A percentile compares a stretch with the other conserved stretches of the same genome.
Evolutionary conservation across 2,797 vertebrate genomes (phyloP).

Genomic region (Geotrypetes seraphini): DNA sequence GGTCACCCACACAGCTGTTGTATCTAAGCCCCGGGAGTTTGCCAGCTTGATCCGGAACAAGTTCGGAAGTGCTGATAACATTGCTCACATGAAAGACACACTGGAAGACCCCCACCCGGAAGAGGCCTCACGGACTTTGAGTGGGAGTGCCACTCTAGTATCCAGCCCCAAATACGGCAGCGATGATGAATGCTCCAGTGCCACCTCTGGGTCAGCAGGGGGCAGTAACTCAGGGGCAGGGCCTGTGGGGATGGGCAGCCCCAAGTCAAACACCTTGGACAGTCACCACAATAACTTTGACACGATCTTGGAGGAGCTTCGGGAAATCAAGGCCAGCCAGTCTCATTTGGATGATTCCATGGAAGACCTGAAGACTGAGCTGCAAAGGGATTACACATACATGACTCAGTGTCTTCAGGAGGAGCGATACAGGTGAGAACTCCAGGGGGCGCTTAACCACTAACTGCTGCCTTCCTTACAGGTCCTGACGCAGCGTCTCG

Average conservation of each 20-base stretch:
- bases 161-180: conserved; percentile 94
- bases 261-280: conserved; percentile 68
- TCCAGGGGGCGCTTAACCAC: no score
- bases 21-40: conserved; percentile 90
- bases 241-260: conserved; percentile 70
- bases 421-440: conserved; percentile 86
- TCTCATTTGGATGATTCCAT: conserved; percentile 89
- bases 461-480: no score
- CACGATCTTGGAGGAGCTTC: conserved; percentile 80
- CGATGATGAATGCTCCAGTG: conserved; percentile 90
- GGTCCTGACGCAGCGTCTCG: no score
- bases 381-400: conserved; percentile 90
- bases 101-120: conserved; percentile 75
- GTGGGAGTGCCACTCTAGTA: conserved; percentile 89
- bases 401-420: conserved; percentile 97
- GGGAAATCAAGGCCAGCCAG: conserved; percentile 89
- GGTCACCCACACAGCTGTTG: conserved; percentile 79
- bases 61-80: conserved; percentile 95
- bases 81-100: conserved; percentile 86
- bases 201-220: conserved; percentile 74
- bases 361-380: conserved; percentile 88
- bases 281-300: conserved; percentile 80
- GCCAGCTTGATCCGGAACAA: conserved; percentile 95
- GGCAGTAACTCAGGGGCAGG: conserved; percentile 88
- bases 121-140: conserved; percentile 74